These are phyloP conservation scores for Scaptomyza flava DNA, from an alignment of 2,888 invertebrate genomes.

Conservation along the genomic window DNA sequence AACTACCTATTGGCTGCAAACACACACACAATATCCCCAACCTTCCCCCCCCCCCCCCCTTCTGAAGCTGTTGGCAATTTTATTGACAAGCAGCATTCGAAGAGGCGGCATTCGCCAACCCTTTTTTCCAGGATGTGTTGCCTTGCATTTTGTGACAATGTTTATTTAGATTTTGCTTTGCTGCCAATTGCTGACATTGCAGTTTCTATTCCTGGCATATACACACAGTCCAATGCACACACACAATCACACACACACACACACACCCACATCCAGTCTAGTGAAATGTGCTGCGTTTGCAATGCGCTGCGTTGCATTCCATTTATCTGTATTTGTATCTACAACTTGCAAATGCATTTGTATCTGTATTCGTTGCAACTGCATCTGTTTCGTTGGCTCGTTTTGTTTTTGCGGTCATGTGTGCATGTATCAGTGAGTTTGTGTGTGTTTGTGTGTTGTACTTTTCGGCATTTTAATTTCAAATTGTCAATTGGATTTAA, in stretches of 20 bases:
- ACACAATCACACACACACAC: constrained; percentile 22
- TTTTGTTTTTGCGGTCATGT: constrained; percentile 61
- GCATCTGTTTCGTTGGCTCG: constrained; percentile 32
- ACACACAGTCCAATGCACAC: constrained; percentile 46
- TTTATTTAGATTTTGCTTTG: constrained; percentile 81
- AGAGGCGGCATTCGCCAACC: constrained; percentile 43
- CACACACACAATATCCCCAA: not conserved
- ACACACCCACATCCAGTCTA: constrained; percentile 32
- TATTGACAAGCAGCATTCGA: constrained; percentile 66
- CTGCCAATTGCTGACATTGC: constrained; percentile 82
- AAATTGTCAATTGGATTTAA: constrained; percentile 80
- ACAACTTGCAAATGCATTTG: constrained; percentile 18
- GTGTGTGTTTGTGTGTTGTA: constrained; percentile 41
- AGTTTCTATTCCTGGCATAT: constrained; percentile 74
- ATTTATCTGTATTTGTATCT: constrained; percentile 47
- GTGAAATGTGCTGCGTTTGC: constrained; percentile 67
- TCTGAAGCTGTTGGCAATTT: constrained; percentile 68
- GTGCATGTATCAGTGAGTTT: constrained; percentile 3
- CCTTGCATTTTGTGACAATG: constrained; percentile 78
- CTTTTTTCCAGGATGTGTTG: constrained; percentile 46
- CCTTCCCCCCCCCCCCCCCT: constrained; percentile 1
- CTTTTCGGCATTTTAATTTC: constrained; percentile 79
- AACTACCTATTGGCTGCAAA: constrained; percentile 65
- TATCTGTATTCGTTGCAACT: constrained; percentile 3
- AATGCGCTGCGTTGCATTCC: constrained; percentile 72